Percentiles rank a stretch among this genome's conserved stretches.
Conservation (phyloP, 1,140 invertebrate species). For the Gryon sp. region DNA sequence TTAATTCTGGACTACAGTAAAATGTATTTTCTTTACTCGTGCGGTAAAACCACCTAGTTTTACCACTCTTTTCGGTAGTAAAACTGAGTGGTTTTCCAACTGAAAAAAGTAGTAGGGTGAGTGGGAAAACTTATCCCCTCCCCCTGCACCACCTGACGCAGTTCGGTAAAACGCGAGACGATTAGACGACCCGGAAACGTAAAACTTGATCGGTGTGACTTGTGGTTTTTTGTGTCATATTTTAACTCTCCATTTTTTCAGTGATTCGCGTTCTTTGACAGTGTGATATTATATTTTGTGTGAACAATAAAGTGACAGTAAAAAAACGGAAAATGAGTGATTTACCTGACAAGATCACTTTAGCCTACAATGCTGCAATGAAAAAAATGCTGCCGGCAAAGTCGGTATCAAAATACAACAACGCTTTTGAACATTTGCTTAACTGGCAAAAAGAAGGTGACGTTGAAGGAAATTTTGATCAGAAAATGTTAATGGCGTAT, state of each 20-base stretch:
- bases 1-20: too few species aligned
- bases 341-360: conserved; percentile 9
- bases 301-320: too few species aligned
- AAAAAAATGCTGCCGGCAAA: conserved; percentile 21
- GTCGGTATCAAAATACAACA: conserved; percentile 11
- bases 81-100: conserved; percentile 2
- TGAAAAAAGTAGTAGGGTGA: conserved; percentile 1
- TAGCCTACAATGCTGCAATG: conserved; percentile 12
- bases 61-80: background rate
- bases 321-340: conserved; percentile 15
- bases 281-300: background rate
- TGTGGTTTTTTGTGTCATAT: too few species aligned
- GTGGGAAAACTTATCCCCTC: conserved; percentile 13
- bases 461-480: conserved; percentile 24
- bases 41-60: too few species aligned
- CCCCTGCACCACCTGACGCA: background rate
- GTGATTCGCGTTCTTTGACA: too few species aligned
- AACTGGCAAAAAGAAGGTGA: conserved; percentile 10
- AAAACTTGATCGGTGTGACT: background rate
- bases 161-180: background rate
- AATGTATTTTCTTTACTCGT: too few species aligned
- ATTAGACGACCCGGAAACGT: conserved; percentile 1
- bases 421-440: conserved; percentile 17
- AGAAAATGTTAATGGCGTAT: conserved; percentile 26
- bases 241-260: conserved; percentile 14